Base-by-base conservation (phyloP, 2,888 invertebrate species). In the Epsilonema sp. region DNA sequence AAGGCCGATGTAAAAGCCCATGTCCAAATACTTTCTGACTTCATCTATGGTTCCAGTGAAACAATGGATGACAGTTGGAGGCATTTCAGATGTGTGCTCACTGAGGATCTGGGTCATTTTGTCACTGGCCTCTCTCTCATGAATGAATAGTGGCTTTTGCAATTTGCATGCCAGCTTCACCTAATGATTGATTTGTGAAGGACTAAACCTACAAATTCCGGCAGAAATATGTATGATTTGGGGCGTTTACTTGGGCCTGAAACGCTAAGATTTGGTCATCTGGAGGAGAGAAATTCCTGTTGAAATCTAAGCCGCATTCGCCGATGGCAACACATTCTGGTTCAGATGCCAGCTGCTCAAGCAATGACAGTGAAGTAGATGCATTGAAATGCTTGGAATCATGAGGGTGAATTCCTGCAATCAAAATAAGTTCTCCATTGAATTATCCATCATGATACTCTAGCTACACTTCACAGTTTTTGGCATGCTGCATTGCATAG, bases 301-400 rank as follows among this genome's bases (percentile, higher is more conserved):
- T 85, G 67, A 83, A 89, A 72, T 90, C 89, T 54, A 90, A 74
- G 31, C 89, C 89, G 67, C 89, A 89, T 67, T 87, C 87, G 21
- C 89, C 89, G 37, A 89, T 75, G 2, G 87, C 87, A 26, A 89
- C 87, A 67, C 87, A 87, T 70, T 87, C 85, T 2, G 78, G 78
- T 61, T 82, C 83, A 45, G 73, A 72, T 20, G 82, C 81, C 54
- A 82, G 76, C 53, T 75, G 75, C 59, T 75, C 74, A 48, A 86
- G 70, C 61, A 82, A 82, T 23, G 60, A 59, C 2, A 68, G 55
- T 3, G 71, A 70, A 5, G 70, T 70, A n/a, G n/a, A n/a, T 3
- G 71, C 70, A 38, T 76, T 73, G 85, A 86, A 87, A 2, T 82
- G 81, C 69, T 85, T 86, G 1, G 86, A 85, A 70, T 87, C 87